These are phyloP conservation scores for Spodoptera picta DNA, from an alignment of 2,888 invertebrate species.

Conservation along the genomic window DNA sequence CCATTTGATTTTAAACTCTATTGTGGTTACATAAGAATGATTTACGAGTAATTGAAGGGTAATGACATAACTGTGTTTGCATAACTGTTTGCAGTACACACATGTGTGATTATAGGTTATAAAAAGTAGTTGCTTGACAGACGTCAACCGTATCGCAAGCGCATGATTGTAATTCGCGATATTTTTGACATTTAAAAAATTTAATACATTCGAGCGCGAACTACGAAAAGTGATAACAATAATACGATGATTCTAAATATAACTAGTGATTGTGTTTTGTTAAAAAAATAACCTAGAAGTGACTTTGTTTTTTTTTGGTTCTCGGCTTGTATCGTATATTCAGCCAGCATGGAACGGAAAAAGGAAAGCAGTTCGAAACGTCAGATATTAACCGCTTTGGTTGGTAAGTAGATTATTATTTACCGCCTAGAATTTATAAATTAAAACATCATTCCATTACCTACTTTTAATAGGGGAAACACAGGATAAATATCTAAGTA, in stretches of 20 bases:
- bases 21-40: conserved; percentile 19
- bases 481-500: too few relatives aligned
- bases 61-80: conserved; percentile 52
- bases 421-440: too few relatives aligned
- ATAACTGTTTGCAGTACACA: conserved; percentile 53
- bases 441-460: too few relatives aligned
- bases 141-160: conserved; percentile 48
- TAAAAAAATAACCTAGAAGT: conserved; percentile 52
- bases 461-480: too few relatives aligned
- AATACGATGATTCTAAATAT: conserved; percentile 20
- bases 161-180: conserved; percentile 21
- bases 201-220: conserved; percentile 31
- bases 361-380: conserved; percentile 63
- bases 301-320: conserved; percentile 41
- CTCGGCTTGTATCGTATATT: conserved; percentile 6
- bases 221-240: conserved; percentile 29
- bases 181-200: conserved; percentile 28
- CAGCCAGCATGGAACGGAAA: conserved; percentile 65
- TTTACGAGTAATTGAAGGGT: conserved; percentile 25
- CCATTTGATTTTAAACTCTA: conserved; percentile 45
- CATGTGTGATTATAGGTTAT: conserved; percentile 54
- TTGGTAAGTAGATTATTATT: conserved; percentile 64
- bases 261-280: conserved; percentile 14
- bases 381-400: conserved; percentile 74
- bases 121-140: conserved; percentile 51